Conservation (phyloP, 2,888 invertebrate genomes). For the Apotomis capreana region DNA sequence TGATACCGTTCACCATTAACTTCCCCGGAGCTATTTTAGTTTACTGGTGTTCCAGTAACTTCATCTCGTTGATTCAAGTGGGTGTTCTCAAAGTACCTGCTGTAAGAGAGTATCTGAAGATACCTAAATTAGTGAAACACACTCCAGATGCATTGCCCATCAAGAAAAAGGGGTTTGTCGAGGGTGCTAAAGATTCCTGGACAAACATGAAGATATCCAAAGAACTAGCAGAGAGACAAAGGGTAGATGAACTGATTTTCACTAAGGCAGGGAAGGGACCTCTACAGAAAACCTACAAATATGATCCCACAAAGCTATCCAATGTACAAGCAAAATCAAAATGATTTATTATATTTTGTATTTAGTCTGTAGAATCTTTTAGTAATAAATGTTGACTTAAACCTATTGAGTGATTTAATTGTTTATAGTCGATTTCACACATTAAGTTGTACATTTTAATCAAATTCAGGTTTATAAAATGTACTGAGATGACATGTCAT, state of each 20-base stretch:
- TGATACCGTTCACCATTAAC: slow-evolving; percentile 93
- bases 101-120: slow-evolving; percentile 90
- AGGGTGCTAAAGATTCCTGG: slow-evolving; percentile 92
- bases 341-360: slow-evolving; percentile 55
- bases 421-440: no score
- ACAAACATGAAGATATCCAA: slow-evolving; percentile 90
- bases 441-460: no score
- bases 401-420: neutral
- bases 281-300: slow-evolving; percentile 92
- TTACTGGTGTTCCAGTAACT: slow-evolving; percentile 95
- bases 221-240: slow-evolving; percentile 89
- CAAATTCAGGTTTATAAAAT: no score
- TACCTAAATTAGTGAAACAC: slow-evolving; percentile 85
- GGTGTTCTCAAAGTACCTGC: slow-evolving; percentile 88
- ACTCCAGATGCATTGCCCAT: slow-evolving; percentile 83
- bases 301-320: slow-evolving; percentile 88
- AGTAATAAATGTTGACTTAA: slow-evolving; percentile 46
- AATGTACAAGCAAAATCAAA: slow-evolving; percentile 83
- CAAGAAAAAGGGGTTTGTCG: slow-evolving; percentile 90
- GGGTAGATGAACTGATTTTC: slow-evolving; percentile 90
- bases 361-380: slow-evolving; percentile 52
- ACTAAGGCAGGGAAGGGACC: slow-evolving; percentile 93
- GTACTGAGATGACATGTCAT: no score
- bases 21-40: slow-evolving; percentile 94
- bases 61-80: slow-evolving; percentile 92